Evolutionary conservation across 2,888 invertebrate genomes (phyloP), one percentile per base, ranked within the genome.

Genomic region (Stenolophus ochropezus): DNA sequence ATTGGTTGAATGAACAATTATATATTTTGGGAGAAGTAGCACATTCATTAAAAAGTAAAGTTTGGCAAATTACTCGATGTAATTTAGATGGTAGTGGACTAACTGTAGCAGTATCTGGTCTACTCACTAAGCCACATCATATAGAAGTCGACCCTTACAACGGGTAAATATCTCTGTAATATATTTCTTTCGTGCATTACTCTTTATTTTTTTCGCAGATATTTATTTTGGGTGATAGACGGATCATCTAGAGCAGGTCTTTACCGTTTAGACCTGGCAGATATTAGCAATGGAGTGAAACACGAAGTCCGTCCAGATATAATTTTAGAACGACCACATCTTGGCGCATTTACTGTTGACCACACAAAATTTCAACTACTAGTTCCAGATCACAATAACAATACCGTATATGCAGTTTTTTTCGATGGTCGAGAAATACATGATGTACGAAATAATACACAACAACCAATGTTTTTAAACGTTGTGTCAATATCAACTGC

Each of bases 101-200:
- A 83, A 92, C 93, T 5, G 92, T 94, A 0, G 94, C 96, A 0
- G 90, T 94, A 82, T 93, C 94, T 8, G 94, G 94, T 0, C 91
- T 97, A 80, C 91, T 91, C 75, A 91, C 92, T 3, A 92, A 93
- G 84, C 95, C 97, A 0, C 91, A 93, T 80, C 95, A 96, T 86
- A 92, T 98, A 84, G 95, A 96, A 90, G 95, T 97, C 0, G 98
- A 98, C 90, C 96, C 98, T 33, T 94, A 96, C 86, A 98, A 98
- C 88, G 98, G 98, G 92, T 95, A 89, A 89, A 90, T 47, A 73
- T 73, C 21, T 71, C 11, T 27, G n/a, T n/a, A n/a, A n/a, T n/a
- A n/a, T n/a, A n/a, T n/a, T 49, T 49, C 14, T 49, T n/a, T 14
- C 47, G 47, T n/a, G n/a, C n/a, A n/a, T n/a, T n/a, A n/a, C n/a